Base-by-base conservation (phyloP, 2,888 invertebrate species). In the Drosophila affinis region DNA sequence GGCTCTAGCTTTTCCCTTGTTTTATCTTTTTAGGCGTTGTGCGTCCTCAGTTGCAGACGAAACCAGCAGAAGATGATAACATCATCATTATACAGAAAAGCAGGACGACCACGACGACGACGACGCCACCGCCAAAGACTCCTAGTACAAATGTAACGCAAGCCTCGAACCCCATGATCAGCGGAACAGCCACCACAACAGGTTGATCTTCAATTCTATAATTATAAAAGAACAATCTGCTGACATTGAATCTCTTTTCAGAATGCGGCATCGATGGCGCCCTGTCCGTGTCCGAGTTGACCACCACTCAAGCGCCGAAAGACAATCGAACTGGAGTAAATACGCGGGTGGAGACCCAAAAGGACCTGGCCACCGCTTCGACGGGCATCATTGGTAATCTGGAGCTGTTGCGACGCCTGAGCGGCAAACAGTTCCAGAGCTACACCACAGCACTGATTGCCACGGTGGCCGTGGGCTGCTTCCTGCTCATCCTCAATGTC, bases 371-470 rank as follows among this genome's bases (percentile, higher is more conserved):
- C 51, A 90, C 90, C 9, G 91, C 91, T 9, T 90, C 90, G 2
- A 91, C 90, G 0, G 90, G 91, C 4, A 75, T 91, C 44, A 91
- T 90, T 57, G 91, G 95, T 61, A 96, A 95, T 76, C 93, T 95
- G 88, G 95, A 96, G 72, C 93, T 97, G 3, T 92, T 96, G 52
- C 94, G 96, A 45, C 95, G 96, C 54, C 93, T 96, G 9, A 95
- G 96, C n/a, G 91, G 91, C 60, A 96, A 95, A 69, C 97, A 97
- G 87, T 97, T 97, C 88, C 97, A 97, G 90, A 97, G 96, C 69
- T 97, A 97, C 91, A 97, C 97, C 7, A 97, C 97, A 0, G 97
- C 97, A 0, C 93, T 98, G 18, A 96, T 97, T 9, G 96, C 97
- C 32, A 97, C 97, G 0, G 96, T 97, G 74, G 96, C 96, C 1